Percentiles rank a stretch among this genome's conserved stretches.
phyloP scores from a whole-genome alignment of 2,888 invertebrate genomes.

The Habrosyne pyritoides region DNA sequence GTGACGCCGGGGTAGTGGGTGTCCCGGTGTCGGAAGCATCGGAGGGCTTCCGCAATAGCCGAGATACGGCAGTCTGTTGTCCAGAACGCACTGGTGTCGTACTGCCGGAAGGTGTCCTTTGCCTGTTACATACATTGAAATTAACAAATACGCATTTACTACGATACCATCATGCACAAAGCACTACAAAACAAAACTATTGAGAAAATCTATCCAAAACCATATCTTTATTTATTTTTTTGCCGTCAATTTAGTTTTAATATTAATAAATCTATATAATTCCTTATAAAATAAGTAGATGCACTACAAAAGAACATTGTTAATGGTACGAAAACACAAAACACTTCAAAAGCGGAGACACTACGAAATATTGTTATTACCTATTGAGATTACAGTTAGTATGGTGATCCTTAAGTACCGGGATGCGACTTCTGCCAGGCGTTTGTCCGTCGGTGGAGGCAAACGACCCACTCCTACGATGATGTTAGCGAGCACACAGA shows the following conservation, averaged over 20 bases:
- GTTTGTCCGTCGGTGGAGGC: slow-evolving; percentile 79
- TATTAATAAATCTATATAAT: background rate
- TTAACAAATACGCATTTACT: slow-evolving; percentile 21
- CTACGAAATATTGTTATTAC: slow-evolving; percentile 57
- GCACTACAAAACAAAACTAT: slow-evolving; percentile 21
- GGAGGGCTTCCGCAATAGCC: slow-evolving; percentile 86
- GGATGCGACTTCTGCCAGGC: slow-evolving; percentile 78
- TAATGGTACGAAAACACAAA: slow-evolving; percentile 16
- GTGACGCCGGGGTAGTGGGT: slow-evolving; percentile 68
- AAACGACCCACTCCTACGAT: slow-evolving; percentile 79
- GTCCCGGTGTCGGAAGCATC: slow-evolving; percentile 87
- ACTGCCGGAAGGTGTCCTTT: slow-evolving; percentile 90
- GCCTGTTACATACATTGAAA: slow-evolving; percentile 70
- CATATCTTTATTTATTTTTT: background rate
- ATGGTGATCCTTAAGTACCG: slow-evolving; percentile 78
- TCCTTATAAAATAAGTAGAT: slow-evolving; percentile 13
- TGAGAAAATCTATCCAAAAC: slow-evolving; percentile 5
- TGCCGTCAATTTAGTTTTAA: background rate
- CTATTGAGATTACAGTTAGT: slow-evolving; percentile 79
- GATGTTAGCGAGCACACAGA: slow-evolving; percentile 76
- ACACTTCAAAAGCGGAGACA: slow-evolving; percentile 32
- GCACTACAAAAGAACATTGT: slow-evolving; percentile 19
- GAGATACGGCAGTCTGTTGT: slow-evolving; percentile 85
- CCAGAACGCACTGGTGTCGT: slow-evolving; percentile 88
- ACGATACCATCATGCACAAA: slow-evolving; percentile 25